Base-by-base conservation (phyloP, 2,113 vertebrate species). In the Chiloscyllium plagiosum region DNA sequence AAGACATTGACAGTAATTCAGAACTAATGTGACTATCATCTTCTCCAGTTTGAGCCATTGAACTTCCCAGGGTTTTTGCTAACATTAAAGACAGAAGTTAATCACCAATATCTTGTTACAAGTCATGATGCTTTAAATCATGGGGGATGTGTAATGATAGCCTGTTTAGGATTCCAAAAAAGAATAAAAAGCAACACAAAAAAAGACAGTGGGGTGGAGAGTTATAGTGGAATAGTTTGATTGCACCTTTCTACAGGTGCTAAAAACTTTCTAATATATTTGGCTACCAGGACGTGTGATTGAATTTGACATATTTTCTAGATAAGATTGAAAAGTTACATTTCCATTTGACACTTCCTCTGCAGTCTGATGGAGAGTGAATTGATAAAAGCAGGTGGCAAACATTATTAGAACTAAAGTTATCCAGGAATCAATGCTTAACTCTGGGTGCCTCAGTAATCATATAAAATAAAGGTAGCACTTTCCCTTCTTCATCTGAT, bases 1-100 rank as follows among this genome's bases (percentile, higher is more conserved):
- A 0, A 98, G 97, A 97, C 98, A 98, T 96, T 98, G 98, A 96
- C 98, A 98, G 97, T 98, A 98, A 96, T 98, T 98, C 26, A 98
- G 97, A 0, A 97, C 98, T 83, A 98, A 97, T 5, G 98, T 98
- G 96, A 98, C 97, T 95, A 96, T 97, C 97, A 98, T 98, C 96
- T 98, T 98, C 97, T 98, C 98, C 93, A 98, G 96, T 97, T 97
- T 98, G 95, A 98, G 47, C 98, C 98, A 98, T 0, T 97, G 97
- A 17, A 96, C 96, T 2, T 98, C 98, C 98, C 98, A 98, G 0
- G 98, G 96, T 96, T 98, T 98, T 96, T 98, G 97, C 98, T 98
- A 95, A 72, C 29, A 70, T 76, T 61, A 19, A 93, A 94, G 19
- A 80, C 37, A 37, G 15, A 26, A 29, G 65, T 68, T 52, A 96